Conservation (phyloP, 2,888 invertebrate species). For the Drosophila planitibia region DNA sequence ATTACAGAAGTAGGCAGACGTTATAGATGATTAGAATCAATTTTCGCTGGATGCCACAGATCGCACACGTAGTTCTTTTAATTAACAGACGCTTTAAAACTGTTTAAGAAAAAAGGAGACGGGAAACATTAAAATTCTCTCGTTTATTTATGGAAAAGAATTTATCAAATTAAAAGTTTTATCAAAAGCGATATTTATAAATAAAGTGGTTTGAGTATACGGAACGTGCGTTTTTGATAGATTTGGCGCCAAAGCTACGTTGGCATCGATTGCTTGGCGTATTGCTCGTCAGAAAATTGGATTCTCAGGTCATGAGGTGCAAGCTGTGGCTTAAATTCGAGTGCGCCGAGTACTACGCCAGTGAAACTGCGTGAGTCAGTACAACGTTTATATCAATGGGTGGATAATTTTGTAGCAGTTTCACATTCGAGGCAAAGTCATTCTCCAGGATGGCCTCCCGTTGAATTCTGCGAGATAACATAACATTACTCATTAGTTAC, state of each 20-base stretch:
- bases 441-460: slow-evolving; percentile 92
- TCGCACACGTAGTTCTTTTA: slow-evolving; percentile 18
- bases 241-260: slow-evolving; percentile 30
- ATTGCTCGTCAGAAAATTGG: slow-evolving; percentile 47
- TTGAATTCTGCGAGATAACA: slow-evolving; percentile 88
- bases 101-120: slow-evolving; percentile 29
- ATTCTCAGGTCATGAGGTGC: slow-evolving; percentile 29
- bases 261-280: slow-evolving; percentile 62
- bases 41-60: slow-evolving; percentile 3
- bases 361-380: slow-evolving; percentile 89
- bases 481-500: background rate
- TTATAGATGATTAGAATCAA: background rate
- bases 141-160: slow-evolving; percentile 59
- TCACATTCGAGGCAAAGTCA: slow-evolving; percentile 97
- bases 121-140: slow-evolving; percentile 48
- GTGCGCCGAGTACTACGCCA: slow-evolving; percentile 64
- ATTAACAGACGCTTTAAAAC: slow-evolving; percentile 14
- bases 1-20: background rate
- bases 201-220: slow-evolving; percentile 22
- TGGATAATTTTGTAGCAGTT: slow-evolving; percentile 96
- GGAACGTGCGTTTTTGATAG: slow-evolving; percentile 34
- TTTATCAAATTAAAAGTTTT: slow-evolving; percentile 67
- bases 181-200: slow-evolving; percentile 59
- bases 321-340: slow-evolving; percentile 44
- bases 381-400: slow-evolving; percentile 94